Base-by-base conservation (phyloP, 2,797 vertebrate species). In the Sphaeramia orbicularis region DNA sequence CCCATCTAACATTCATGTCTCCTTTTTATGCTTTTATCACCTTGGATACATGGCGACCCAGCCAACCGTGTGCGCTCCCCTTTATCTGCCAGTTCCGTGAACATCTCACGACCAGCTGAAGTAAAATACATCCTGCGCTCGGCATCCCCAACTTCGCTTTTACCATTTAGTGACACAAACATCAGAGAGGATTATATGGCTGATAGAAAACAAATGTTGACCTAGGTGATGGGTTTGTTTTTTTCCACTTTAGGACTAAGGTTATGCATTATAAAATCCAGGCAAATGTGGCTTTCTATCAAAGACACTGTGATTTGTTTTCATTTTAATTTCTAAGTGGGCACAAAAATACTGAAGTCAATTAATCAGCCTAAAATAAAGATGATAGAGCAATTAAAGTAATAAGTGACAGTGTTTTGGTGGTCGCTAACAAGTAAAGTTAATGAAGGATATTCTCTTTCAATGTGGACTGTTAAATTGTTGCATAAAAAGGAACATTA, bases 11-110 rank as follows among this genome's bases (percentile, higher is more conserved):
- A 94, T 94, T 95, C 86, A 93, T 93, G 92, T 85, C 85, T 78
- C 86, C 91, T 93, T 93, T 93, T 93, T 90, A 92, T 93, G 93
- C 93, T 95, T 94, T 94, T 94, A 94, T 93, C 94, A 94, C 93
- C 91, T 92, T 68, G 86, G 89, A 93, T 93, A 79, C 65, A 65
- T 56, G 78, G 78, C 18, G 65, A 78, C 45, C 70, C 91, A 92
- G 82, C 85, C 91, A 84, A 90, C 84, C 91, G 74, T 91, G 85
- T 55, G 55, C 45, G 49, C 53, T 40, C 76, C 64, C 66, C 79
- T 82, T 84, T 68, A 86, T 78, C 89, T 89, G 90, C 88, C 89
- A 86, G 75, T 58, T 88, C 67, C 61, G 78, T 76, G 77, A 85
- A 91, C 82, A 86, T 88, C 87, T 71, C 75, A 69, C 49, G 64